phyloP scores from a whole-genome alignment of 2,797 vertebrate genomes.

The Myripristis murdjan region DNA sequence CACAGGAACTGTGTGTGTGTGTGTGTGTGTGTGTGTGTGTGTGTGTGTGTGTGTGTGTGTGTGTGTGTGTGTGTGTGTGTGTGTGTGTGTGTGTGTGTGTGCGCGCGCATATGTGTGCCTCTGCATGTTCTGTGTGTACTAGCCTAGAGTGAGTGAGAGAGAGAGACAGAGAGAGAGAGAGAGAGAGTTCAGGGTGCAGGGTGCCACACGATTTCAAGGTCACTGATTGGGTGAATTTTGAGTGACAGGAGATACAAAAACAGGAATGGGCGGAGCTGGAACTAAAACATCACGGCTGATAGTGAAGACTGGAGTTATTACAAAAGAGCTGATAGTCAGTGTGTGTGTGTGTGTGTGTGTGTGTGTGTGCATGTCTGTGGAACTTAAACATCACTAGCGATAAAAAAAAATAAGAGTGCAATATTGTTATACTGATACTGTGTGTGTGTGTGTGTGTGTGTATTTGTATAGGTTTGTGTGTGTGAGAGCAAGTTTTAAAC shows the following conservation, averaged over 20 bases:
- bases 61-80: slow-evolving; percentile 7
- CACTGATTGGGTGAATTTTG: slow-evolving; percentile 66
- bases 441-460: neutral
- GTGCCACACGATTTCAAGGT: slow-evolving; percentile 26
- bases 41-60: slow-evolving; percentile 6
- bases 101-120: neutral
- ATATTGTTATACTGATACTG: slow-evolving; percentile 34
- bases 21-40: slow-evolving; percentile 1
- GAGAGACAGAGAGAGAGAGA: neutral
- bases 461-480: slow-evolving; percentile 1
- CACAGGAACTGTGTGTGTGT: slow-evolving; percentile 6
- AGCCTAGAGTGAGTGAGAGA: too few relatives aligned
- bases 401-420: slow-evolving; percentile 4
- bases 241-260: slow-evolving; percentile 69
- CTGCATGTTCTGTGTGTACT: neutral
- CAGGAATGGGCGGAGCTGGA: slow-evolving; percentile 73
- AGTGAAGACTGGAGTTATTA: slow-evolving; percentile 34
- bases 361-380: slow-evolving; percentile 9
- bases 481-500: slow-evolving; percentile 2
- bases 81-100: slow-evolving; percentile 1
- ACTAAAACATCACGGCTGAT: slow-evolving; percentile 64
- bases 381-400: slow-evolving; percentile 28
- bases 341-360: too few relatives aligned
- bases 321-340: slow-evolving; percentile 22
- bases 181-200: neutral